These are phyloP conservation scores for Portevinia maculata DNA, from an alignment of 2,888 invertebrate species.

Conservation along the genomic window DNA sequence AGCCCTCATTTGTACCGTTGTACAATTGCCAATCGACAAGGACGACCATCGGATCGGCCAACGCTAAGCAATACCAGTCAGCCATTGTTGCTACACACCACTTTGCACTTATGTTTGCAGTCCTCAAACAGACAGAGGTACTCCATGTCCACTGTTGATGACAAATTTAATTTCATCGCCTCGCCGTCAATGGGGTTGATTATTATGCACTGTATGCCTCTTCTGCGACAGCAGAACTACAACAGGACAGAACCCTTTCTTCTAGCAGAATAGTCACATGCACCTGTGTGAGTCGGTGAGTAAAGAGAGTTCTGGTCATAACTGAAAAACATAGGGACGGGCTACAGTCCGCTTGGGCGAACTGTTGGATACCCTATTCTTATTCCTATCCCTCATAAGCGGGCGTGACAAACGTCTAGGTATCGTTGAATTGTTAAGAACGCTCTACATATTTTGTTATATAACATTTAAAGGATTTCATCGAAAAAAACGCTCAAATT, in stretches of 20 bases:
- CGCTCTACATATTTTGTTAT: no score
- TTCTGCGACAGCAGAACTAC: constrained; percentile 31
- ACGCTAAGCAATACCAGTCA: constrained; percentile 22
- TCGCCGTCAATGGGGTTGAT: constrained; percentile 70
- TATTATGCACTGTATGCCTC: constrained; percentile 56
- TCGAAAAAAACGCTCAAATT: no score
- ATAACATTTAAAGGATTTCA: no score
- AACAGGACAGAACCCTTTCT: constrained; percentile 23
- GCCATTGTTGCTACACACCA: constrained; percentile 70
- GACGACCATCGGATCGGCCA: not conserved
- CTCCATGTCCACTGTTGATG: constrained; percentile 74
- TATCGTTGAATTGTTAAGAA: no score
- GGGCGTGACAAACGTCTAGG: no score
- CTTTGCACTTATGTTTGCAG: constrained; percentile 72
- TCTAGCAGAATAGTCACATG: not conserved
- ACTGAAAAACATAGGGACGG: no score
- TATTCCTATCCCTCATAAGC: no score
- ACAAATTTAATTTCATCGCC: constrained; percentile 74
- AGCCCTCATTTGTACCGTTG: constrained; percentile 64
- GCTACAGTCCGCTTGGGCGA: no score
- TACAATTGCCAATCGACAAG: constrained; percentile 14
- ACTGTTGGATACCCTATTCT: no score
- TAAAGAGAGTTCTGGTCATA: constrained; percentile 65
- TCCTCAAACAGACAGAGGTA: constrained; percentile 71
- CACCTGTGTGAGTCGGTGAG: constrained; percentile 44